phyloP scores from a whole-genome alignment of 2,113 vertebrate genomes.

The Perca fluviatilis region DNA sequence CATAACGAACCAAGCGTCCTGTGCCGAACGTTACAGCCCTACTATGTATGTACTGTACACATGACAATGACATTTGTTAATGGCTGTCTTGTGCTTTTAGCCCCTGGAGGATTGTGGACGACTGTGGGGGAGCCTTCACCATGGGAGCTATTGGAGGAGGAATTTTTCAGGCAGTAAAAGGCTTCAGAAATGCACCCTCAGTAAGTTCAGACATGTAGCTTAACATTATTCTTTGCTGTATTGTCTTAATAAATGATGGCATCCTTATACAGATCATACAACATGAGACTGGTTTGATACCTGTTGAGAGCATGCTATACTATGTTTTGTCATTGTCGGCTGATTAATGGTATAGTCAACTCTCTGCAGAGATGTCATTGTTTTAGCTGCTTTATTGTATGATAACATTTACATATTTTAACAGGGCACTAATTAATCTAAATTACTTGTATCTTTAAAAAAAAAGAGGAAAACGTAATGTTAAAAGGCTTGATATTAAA shows the following conservation, averaged over 20 bases:
- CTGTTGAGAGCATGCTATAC: background rate
- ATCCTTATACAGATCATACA: background rate
- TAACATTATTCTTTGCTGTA: background rate
- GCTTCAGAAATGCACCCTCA: conserved; percentile 94
- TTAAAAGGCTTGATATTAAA: background rate
- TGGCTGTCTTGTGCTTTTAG: conserved; percentile 73
- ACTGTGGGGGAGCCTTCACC: conserved; percentile 97
- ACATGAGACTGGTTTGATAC: background rate
- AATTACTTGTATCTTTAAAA: background rate
- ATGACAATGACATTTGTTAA: background rate
- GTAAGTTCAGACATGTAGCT: conserved; percentile 82
- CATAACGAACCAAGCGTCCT: too few species aligned
- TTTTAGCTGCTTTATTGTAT: too few species aligned
- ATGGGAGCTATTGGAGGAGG: conserved; percentile 98
- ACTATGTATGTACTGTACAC: background rate
- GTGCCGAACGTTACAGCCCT: too few species aligned
- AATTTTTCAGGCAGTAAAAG: conserved; percentile 97
- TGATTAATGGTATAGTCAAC: background rate
- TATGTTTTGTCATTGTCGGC: background rate
- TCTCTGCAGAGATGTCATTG: background rate
- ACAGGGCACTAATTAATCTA: background rate
- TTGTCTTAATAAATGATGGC: background rate
- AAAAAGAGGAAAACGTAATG: background rate
- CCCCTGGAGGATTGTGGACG: conserved; percentile 98
- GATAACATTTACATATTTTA: background rate